A percentile compares a stretch with the other conserved stretches of the same genome.
phyloP scores from a whole-genome alignment of 1,140 invertebrate genomes.

The Diuraphis noxia region DNA sequence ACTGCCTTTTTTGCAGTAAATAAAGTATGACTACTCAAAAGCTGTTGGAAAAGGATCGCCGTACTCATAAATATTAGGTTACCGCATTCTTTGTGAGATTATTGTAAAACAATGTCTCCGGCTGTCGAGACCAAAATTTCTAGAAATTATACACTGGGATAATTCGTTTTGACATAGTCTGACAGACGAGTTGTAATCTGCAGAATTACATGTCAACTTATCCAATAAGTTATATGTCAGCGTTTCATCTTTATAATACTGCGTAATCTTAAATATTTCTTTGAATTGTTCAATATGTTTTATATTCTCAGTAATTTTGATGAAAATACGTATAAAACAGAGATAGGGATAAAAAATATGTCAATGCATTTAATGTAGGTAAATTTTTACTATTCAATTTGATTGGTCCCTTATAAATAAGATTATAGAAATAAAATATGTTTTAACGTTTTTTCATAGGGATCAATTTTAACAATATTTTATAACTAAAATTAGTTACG shows the following conservation, averaged over 20 bases:
- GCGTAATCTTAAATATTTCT: not conserved
- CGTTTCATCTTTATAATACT: not conserved
- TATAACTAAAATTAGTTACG: not conserved
- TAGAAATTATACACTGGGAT: not conserved
- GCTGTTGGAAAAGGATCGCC: not conserved
- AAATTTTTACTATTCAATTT: not conserved
- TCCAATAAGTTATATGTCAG: constrained; percentile 16
- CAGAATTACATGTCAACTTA: not conserved
- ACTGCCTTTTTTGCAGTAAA: not conserved
- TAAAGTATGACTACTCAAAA: not conserved
- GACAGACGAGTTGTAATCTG: constrained; percentile 8
- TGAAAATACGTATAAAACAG: not conserved
- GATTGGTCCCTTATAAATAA: not conserved
- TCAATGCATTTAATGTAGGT: not conserved
- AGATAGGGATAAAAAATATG: not conserved
- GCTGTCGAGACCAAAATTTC: not conserved
- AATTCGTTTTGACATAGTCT: not conserved
- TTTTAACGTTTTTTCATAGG: not conserved
- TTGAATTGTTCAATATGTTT: not conserved
- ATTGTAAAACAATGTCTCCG: constrained; percentile 30
- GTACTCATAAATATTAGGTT: not conserved
- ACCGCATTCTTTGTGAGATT: not conserved
- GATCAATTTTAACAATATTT: not conserved
- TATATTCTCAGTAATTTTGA: not conserved
- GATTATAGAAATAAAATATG: not conserved